Conservation (phyloP, 2,113 vertebrate genomes). For the Plotosus lineatus region DNA sequence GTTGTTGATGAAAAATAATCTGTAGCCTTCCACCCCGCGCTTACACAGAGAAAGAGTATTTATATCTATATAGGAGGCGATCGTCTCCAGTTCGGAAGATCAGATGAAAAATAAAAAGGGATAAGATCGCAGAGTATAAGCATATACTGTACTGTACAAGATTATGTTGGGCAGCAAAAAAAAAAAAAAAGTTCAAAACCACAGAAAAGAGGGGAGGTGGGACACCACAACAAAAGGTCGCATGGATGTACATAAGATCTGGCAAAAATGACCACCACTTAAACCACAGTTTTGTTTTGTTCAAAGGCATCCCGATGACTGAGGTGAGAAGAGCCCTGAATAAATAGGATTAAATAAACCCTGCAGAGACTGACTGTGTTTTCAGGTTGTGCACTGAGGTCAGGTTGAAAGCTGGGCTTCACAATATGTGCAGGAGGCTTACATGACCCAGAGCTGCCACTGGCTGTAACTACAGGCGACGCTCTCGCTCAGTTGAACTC, state of each 20-base stretch:
- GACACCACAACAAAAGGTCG: not conserved
- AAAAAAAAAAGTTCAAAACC: constrained; percentile 59
- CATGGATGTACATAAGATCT: constrained; percentile 1
- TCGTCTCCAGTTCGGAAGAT: constrained; percentile 60
- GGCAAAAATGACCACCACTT: constrained; percentile 35
- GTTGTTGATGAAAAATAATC: constrained; percentile 9
- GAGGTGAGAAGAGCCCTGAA: constrained; percentile 37
- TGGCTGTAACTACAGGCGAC: not conserved
- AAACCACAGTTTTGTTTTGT: not conserved
- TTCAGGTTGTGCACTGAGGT: constrained; percentile 20
- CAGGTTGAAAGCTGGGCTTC: constrained; percentile 40
- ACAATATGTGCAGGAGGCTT: not conserved
- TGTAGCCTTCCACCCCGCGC: constrained; percentile 44
- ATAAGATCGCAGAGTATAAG: constrained; percentile 57
- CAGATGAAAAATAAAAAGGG: constrained; percentile 33
- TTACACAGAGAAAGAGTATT: constrained; percentile 22
- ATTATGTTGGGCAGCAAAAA: constrained; percentile 62
- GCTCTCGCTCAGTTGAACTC: not conserved
- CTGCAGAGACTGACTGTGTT: not conserved
- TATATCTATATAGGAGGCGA: constrained; percentile 58
- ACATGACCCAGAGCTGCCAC: not conserved
- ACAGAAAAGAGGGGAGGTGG: constrained; percentile 10
- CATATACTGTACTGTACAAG: constrained; percentile 70
- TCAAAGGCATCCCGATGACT: constrained; percentile 39
- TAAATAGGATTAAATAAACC: not conserved